These are phyloP conservation scores for Ceratotherium simum DNA, from an alignment of 2,113 vertebrate species.

Conservation along the genomic window DNA sequence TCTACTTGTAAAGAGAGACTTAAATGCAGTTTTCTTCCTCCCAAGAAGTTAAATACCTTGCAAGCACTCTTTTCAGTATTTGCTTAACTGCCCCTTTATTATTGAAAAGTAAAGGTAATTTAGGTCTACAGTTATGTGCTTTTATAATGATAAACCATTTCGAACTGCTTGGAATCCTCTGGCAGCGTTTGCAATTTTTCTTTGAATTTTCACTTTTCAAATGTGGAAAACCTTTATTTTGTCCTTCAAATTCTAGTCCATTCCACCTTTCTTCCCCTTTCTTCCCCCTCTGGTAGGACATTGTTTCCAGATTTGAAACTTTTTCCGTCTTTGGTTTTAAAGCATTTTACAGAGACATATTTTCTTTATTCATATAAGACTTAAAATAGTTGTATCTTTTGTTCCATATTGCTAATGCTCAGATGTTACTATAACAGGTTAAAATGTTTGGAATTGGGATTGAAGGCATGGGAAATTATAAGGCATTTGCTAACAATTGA, in stretches of 20 bases:
- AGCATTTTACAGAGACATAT: not conserved
- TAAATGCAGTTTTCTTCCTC: not conserved
- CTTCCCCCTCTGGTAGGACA: not conserved
- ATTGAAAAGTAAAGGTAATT: not conserved
- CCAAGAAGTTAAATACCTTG: not conserved
- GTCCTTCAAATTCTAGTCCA: not conserved
- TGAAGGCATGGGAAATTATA: not conserved
- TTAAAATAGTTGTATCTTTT: constrained; percentile 28
- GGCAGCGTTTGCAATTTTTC: not conserved
- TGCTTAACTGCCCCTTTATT: not conserved
- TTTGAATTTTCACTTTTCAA: constrained; percentile 45
- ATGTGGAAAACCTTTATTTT: not conserved
- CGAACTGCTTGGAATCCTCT: constrained; percentile 4
- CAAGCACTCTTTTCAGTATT: not conserved
- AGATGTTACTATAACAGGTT: not conserved
- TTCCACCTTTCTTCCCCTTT: not conserved
- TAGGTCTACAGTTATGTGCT: not conserved
- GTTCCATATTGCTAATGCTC: not conserved
- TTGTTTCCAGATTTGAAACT: not conserved
- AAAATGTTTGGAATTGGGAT: not conserved
- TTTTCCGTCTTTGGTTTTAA: constrained; percentile 4
- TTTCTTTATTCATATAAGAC: not conserved
- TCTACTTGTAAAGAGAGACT: not conserved
- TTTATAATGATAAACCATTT: not conserved
- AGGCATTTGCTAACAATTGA: not conserved